Percentiles rank a stretch among this genome's conserved stretches.
These are phyloP conservation scores for Iguana delicatissima DNA, from an alignment of 2,797 vertebrate genomes.

Conservation along the genomic window DNA sequence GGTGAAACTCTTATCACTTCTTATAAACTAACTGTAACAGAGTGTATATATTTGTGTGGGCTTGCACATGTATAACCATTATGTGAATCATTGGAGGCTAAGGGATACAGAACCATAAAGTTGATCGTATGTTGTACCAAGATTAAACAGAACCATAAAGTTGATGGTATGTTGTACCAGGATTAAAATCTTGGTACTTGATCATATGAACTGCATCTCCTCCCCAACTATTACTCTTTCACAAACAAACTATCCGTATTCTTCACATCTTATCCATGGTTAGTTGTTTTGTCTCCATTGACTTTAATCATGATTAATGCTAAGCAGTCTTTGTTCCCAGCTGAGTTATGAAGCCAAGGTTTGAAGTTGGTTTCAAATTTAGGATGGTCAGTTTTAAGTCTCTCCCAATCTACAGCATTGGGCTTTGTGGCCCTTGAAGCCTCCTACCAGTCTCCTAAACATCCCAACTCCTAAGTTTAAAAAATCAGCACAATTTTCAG, in stretches of 20 bases:
- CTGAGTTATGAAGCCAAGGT: background rate
- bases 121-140: background rate
- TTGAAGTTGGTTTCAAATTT: background rate
- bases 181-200: background rate
- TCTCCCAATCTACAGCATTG: slow-evolving; percentile 21
- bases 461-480: too few relatives aligned
- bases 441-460: too few relatives aligned
- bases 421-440: too few relatives aligned
- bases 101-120: background rate
- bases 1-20: background rate
- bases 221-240: background rate
- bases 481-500: too few relatives aligned
- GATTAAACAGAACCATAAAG: background rate
- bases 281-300: background rate
- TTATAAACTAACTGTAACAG: background rate
- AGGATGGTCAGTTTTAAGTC: background rate
- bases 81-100: background rate
- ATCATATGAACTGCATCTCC: background rate
- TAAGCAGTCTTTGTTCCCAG: background rate
- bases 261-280: background rate
- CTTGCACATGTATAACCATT: background rate
- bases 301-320: background rate
- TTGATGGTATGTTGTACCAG: background rate
- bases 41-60: background rate
- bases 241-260: background rate